Base-by-base conservation (phyloP, 2,113 vertebrate genomes). In the Pollachius pollachius region DNA sequence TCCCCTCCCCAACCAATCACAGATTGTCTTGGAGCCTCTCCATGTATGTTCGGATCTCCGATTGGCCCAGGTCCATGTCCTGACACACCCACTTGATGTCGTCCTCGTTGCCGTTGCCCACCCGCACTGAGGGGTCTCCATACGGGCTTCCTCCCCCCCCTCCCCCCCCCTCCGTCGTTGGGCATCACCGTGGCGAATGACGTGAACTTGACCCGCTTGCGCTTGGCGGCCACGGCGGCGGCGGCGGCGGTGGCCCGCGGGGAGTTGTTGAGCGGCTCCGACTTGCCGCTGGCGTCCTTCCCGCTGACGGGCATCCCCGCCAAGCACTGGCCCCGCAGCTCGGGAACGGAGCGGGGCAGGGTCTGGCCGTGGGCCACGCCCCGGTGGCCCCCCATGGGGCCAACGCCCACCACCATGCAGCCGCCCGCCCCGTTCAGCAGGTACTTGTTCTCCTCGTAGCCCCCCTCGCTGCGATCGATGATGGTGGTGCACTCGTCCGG, bases 81-180 rank as follows among this genome's bases (percentile, higher is more conserved):
- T 95, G 96, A 87, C 97, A 99, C 67, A 99, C 96, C 97, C 97
- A 99, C 90, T 99, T 96, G 88, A 99, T 98, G 81, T 93, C 92
- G 67, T 98, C 96, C 65, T 99, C 96, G 64, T 91, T 94, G 77
- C 97, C 95, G 68, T 93, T 94, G 84, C 94, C 94, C 73, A 96
- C 92, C 69, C 97, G 91, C 64, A 95, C 93, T 16, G 89, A 85
- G 64, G 96, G 94, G 85, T 97, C 96, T 92, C 94, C 92, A 80
- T 97, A 98, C 0, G 93, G 94, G 18, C 95, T 34, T 3, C 62
- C 83, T 19, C 94, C 93, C 1, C 93, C 93, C 34, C 85, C 85
- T 9, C 62, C 83, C 23, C 81, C 73, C 0, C 78, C 94, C 62
- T 8, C 62, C 85, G 56, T 98, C 96, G 80, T 96, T 95, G 0